These are phyloP conservation scores for Heliopora coerulea DNA, from an alignment of 92 coral and sea anemone species.

Conservation along the genomic window DNA sequence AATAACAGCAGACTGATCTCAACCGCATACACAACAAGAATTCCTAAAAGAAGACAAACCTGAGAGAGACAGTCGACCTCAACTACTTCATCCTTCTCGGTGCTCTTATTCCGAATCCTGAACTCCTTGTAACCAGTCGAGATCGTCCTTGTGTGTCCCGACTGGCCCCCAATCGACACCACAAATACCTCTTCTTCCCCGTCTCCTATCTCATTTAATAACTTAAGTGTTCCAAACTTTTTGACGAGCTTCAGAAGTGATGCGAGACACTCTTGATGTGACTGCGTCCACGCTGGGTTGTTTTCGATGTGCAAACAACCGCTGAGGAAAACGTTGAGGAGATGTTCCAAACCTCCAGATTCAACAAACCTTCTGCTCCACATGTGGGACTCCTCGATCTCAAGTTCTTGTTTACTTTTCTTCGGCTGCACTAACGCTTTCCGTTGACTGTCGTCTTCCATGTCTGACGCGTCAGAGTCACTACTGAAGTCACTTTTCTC, in stretches of 20 bases:
- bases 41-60: slow-evolving; percentile 39
- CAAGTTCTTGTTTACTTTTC: slow-evolving; percentile 38
- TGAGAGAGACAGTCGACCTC: slow-evolving; percentile 88
- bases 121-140: slow-evolving; percentile 64
- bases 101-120: slow-evolving; percentile 89
- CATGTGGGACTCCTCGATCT: slow-evolving; percentile 30
- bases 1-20: too few species aligned
- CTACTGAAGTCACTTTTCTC: slow-evolving; percentile 72
- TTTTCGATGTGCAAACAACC: slow-evolving; percentile 71
- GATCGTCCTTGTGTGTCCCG: slow-evolving; percentile 66
- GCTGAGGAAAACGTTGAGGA: slow-evolving; percentile 72
- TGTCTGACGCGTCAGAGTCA: slow-evolving; percentile 81
- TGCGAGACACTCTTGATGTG: slow-evolving; percentile 95
- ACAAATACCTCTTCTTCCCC: slow-evolving; percentile 77
- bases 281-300: slow-evolving; percentile 79
- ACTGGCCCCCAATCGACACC: slow-evolving; percentile 15
- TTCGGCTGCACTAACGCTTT: slow-evolving; percentile 32
- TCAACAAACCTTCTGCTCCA: slow-evolving; percentile 92
- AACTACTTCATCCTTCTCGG: slow-evolving; percentile 90
- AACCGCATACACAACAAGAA: background rate
- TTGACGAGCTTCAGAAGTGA: slow-evolving; percentile 78
- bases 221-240: slow-evolving; percentile 92
- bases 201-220: slow-evolving; percentile 56
- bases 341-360: slow-evolving; percentile 81
- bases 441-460: slow-evolving; percentile 72